phyloP scores from a whole-genome alignment of 2,888 invertebrate species.

The Nemurella pictetii region DNA sequence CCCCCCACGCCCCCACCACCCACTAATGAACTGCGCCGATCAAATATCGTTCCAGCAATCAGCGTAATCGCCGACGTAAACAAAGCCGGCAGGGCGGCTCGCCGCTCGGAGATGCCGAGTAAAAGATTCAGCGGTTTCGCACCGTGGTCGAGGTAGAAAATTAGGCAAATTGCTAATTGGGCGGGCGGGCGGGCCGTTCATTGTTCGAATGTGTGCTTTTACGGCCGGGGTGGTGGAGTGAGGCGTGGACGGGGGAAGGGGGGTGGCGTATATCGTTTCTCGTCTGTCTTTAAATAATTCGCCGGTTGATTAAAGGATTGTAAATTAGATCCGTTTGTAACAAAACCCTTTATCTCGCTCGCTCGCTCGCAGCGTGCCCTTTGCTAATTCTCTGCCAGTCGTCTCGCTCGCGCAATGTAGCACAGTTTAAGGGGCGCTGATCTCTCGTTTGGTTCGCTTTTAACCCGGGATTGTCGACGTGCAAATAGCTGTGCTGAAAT shows the following conservation, averaged over 20 bases:
- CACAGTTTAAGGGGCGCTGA: too few species aligned
- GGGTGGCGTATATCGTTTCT: neutral
- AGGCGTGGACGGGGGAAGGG: neutral
- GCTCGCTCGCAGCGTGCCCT: too few species aligned
- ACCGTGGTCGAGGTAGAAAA: neutral
- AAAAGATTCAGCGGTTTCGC: neutral
- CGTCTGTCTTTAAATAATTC: neutral
- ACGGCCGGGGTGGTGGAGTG: neutral
- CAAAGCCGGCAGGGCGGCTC: neutral
- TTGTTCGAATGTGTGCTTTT: neutral
- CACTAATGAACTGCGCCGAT: too few species aligned
- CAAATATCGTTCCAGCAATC: too few species aligned
- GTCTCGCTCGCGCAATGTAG: too few species aligned
- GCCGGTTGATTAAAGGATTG: neutral
- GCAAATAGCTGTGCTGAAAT: too few species aligned
- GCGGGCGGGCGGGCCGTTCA: neutral
- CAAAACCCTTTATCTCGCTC: neutral
- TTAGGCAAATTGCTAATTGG: neutral
- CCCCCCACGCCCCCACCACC: too few species aligned
- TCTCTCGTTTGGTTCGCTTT: too few species aligned
- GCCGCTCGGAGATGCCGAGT: neutral
- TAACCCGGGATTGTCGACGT: too few species aligned
- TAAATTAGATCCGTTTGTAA: neutral
- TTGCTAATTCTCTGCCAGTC: too few species aligned
- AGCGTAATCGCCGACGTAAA: too few species aligned